Evolutionary conservation across 2,113 vertebrate species (phyloP), one percentile per base, ranked within the genome.

Genomic region (Apus apus): DNA sequence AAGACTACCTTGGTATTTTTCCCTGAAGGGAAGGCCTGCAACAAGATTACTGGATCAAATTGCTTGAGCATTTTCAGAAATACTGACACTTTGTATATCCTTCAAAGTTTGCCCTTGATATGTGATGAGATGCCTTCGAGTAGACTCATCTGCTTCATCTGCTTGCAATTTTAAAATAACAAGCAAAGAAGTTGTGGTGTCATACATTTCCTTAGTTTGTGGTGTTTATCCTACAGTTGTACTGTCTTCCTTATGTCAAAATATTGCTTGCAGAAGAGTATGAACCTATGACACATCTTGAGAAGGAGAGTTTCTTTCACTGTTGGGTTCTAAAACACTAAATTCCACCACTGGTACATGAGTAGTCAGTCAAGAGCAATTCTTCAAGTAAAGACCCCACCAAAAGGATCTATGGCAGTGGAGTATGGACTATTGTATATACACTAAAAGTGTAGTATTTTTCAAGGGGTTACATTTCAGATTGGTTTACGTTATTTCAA

Each of bases 41-140:
- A 27, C 7, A 84, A 74, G 6, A 53, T 50, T 22, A 64, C 14
- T n/a, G 22, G 7, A 20, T n/a, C 51, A 22, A 56, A 67, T 2
- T n/a, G n/a, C 56, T 51, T 17, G 11, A 9, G 11, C 3, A 0
- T 46, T 65, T 79, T 70, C 67, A 71, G 25, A 80, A 70, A 76
- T 2, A 1, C 11, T 43, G 13, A 36, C 4, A 9, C 50, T 48
- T 6, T 50, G 3, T 32, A 15, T 5, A 20, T 16, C 23, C n/a
- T 88, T 76, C 51, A 85, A 30, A 79, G 23, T 22, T 8, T 65
- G 73, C 54, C 27, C 27, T 51, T 60, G 45, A 23, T 54, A 57
- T 1, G 3, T 10, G 18, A 64, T 3, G 0, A 21, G 11, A 75
- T n/a, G 19, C n/a, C 56, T 77, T 2, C 53, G 14, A 48, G 26